A percentile compares a stretch with the other conserved stretches of the same genome.
These are phyloP conservation scores for Lasiurus borealis DNA, from an alignment of 2,113 vertebrate species.

Conservation along the genomic window DNA sequence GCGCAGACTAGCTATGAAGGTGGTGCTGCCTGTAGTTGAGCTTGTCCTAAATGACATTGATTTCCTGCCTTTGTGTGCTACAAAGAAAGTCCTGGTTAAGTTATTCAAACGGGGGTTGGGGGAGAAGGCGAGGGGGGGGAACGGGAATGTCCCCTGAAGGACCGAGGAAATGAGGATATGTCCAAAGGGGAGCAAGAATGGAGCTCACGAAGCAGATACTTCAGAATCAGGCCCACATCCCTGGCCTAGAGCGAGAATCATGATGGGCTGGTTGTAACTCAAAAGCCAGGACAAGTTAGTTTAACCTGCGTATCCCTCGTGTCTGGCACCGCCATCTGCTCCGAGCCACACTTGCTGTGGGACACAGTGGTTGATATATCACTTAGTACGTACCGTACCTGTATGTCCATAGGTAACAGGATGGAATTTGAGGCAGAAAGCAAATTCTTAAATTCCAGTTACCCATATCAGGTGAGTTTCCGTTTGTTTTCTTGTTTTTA, in stretches of 20 bases:
- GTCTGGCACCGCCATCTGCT: conserved; percentile 19
- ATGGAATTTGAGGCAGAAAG: not conserved
- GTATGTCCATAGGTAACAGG: not conserved
- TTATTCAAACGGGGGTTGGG: not conserved
- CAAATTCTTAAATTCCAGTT: not conserved
- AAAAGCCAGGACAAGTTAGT: not conserved
- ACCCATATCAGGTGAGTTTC: not conserved
- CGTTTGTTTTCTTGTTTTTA: not conserved
- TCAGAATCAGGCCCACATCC: not conserved
- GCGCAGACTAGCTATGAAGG: not conserved
- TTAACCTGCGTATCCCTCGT: not conserved
- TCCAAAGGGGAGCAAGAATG: not conserved
- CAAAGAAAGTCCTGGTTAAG: not conserved
- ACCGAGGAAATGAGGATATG: not conserved
- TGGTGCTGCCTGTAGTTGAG: not conserved
- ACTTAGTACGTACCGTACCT: not conserved
- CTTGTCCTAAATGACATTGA: not conserved
- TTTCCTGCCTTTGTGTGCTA: not conserved
- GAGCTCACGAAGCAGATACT: not conserved
- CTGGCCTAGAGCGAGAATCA: not conserved
- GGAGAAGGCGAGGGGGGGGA: no score
- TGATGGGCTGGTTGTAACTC: not conserved
- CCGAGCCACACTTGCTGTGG: not conserved
- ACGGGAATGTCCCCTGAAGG: not conserved
- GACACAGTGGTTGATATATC: not conserved